These are phyloP conservation scores for Ochotona princeps DNA, from an alignment of 2,113 vertebrate species.

Conservation along the genomic window DNA sequence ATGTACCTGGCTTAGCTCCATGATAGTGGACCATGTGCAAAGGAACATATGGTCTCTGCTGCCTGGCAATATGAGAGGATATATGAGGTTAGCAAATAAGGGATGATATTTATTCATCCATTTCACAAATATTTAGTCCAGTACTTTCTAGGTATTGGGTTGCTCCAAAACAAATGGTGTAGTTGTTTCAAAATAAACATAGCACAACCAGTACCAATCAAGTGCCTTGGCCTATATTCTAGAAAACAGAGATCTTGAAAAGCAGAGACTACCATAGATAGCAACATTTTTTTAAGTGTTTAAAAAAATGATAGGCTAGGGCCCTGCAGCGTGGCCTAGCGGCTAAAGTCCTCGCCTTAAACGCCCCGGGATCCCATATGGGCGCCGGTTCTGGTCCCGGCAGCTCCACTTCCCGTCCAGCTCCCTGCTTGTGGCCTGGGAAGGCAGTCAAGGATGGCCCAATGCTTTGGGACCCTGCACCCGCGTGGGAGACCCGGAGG, in stretches of 20 bases:
- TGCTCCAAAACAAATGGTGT: neutral
- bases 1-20: neutral
- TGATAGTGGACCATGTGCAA: neutral
- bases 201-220: neutral
- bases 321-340: no score
- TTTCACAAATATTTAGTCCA: slow-evolving; percentile 3
- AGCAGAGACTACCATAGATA: neutral
- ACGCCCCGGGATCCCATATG: no score
- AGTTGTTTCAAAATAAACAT: slow-evolving; percentile 39
- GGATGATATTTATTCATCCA: neutral
- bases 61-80: slow-evolving; percentile 23
- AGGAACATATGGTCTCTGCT: slow-evolving; percentile 18
- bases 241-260: neutral
- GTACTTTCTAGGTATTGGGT: neutral
- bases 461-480: no score
- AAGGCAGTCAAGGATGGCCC: no score
- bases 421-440: no score
- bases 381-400: no score
- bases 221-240: neutral
- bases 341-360: no score
- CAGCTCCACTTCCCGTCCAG: no score
- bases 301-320: neutral
- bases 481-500: no score
- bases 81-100: neutral
- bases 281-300: neutral